Evolutionary conservation across 1,140 invertebrate genomes (phyloP).

Genomic region (Leptinotarsa defecta): DNA sequence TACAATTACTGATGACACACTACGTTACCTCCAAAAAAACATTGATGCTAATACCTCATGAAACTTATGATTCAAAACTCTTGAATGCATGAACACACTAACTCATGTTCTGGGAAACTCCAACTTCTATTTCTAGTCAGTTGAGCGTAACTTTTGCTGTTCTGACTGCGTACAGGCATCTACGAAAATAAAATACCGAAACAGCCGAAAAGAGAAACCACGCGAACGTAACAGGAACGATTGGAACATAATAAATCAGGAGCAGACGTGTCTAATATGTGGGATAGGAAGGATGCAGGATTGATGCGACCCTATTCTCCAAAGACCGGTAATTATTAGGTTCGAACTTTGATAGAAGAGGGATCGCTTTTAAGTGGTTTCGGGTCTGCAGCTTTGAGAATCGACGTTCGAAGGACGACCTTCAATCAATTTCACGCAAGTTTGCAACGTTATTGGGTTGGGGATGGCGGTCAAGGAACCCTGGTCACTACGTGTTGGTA

Average conservation of each 20-base stretch:
- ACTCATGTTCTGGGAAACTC: too few species aligned
- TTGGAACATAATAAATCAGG: conserved; percentile 10
- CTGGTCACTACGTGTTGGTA: neutral
- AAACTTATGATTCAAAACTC: too few species aligned
- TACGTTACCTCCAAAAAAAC: too few species aligned
- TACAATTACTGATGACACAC: too few species aligned
- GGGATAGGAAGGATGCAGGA: neutral
- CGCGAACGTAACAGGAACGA: neutral
- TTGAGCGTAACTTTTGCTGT: too few species aligned
- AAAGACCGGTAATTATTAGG: conserved; percentile 10
- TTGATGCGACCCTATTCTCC: conserved; percentile 14
- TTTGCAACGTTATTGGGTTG: conserved; percentile 2
- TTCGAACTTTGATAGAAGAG: conserved; percentile 15
- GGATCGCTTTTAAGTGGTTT: conserved; percentile 11
- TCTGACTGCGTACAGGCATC: too few species aligned
- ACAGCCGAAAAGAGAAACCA: neutral
- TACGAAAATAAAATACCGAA: neutral
- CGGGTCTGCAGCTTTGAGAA: neutral
- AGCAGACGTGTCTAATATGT: conserved; percentile 1
- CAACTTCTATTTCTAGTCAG: too few species aligned
- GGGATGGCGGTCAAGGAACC: neutral
- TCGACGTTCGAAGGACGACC: neutral
- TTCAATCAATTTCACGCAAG: conserved; percentile 3
- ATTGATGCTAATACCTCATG: too few species aligned
- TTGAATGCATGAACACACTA: too few species aligned